Evolutionary conservation across 2,888 invertebrate species (phyloP).

Genomic region (Diabrotica balteata): DNA sequence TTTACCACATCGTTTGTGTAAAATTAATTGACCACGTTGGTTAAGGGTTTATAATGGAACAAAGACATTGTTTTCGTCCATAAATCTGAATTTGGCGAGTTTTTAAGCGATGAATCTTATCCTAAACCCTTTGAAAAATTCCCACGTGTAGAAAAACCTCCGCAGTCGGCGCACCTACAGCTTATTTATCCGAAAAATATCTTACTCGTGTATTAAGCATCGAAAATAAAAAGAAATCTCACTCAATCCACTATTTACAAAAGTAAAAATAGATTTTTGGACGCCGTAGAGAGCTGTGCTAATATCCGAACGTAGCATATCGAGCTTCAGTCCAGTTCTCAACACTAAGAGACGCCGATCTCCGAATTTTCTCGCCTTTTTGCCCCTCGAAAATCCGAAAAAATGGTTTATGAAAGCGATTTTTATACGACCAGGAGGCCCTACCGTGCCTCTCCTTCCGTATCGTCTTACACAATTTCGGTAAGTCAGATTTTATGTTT

Average conservation of each 20-base stretch:
- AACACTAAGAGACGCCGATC: constrained; percentile 53
- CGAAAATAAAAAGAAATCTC: constrained; percentile 36
- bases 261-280: constrained; percentile 35
- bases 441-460: constrained; percentile 73
- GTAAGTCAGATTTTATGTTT: constrained; percentile 65
- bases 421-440: constrained; percentile 90
- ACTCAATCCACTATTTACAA: constrained; percentile 24
- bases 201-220: constrained; percentile 26
- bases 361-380: constrained; percentile 31
- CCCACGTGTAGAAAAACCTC: no score
- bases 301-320: constrained; percentile 50
- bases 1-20: no score
- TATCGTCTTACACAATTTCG: constrained; percentile 80
- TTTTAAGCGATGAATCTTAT: no score
- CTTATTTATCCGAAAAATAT: constrained; percentile 22
- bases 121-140: no score
- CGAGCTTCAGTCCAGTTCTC: constrained; percentile 52
- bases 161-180: constrained; percentile 13
- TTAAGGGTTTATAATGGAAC: no score
- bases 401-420: constrained; percentile 92
- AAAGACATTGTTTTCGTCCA: no score
- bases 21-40: no score
- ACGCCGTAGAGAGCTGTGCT: constrained; percentile 38
- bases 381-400: constrained; percentile 24
- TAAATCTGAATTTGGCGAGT: no score